Percentiles rank a stretch among this genome's conserved stretches.
Evolutionary conservation across 2,113 vertebrate genomes (phyloP).

Genomic region (Istiophorus platypterus): DNA sequence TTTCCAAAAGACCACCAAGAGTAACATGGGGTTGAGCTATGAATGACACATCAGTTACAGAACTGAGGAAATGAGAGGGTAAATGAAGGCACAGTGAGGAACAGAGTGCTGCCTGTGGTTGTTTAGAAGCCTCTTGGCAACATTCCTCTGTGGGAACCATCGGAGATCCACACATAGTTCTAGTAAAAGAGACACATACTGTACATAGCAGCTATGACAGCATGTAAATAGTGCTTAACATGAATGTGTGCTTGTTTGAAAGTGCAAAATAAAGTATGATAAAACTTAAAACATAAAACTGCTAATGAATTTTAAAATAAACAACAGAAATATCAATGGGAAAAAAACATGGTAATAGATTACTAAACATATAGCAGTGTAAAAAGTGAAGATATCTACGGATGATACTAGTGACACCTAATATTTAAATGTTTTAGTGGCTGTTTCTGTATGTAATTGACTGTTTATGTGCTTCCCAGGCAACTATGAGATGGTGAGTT

Average conservation of each 20-base stretch:
- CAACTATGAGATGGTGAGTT: constrained; percentile 96
- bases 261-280: not conserved
- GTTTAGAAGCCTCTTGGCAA: constrained; percentile 52
- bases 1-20: constrained; percentile 24
- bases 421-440: not conserved
- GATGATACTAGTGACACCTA: not conserved
- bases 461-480: constrained; percentile 78
- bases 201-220: constrained; percentile 46
- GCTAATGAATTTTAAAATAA: not conserved
- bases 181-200: constrained; percentile 52
- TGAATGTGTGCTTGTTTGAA: constrained; percentile 39
- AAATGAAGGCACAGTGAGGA: constrained; percentile 51
- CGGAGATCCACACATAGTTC: constrained; percentile 62
- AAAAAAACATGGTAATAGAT: not conserved
- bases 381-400: not conserved
- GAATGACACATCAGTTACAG: constrained; percentile 24
- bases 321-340: constrained; percentile 3
- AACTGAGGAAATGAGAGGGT: constrained; percentile 48
- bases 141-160: constrained; percentile 72
- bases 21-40: constrained; percentile 35
- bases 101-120: constrained; percentile 56
- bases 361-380: not conserved
- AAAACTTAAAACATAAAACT: not conserved
- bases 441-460: not conserved
- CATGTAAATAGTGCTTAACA: constrained; percentile 35